Conservation (phyloP, 2,113 vertebrate species). For the Haemorhous mexicanus region DNA sequence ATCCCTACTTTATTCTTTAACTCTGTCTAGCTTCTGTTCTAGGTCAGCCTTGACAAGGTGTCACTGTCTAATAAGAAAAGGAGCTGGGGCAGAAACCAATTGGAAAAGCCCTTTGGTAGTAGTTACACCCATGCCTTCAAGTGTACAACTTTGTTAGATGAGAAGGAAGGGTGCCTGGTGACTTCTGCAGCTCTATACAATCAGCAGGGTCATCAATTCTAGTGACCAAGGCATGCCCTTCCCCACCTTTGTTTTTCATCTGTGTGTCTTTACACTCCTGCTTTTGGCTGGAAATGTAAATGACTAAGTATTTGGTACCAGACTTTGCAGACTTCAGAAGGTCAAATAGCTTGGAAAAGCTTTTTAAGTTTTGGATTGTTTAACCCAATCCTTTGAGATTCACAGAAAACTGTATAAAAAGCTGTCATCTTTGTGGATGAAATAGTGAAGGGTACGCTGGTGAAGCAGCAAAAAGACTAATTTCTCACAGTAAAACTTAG, state of each 20-base stretch:
- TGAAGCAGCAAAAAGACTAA: not conserved
- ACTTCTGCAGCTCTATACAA: not conserved
- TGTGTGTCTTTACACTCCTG: not conserved
- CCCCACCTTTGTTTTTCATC: not conserved
- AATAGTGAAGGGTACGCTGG: not conserved
- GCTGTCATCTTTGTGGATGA: not conserved
- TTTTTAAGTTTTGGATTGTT: not conserved
- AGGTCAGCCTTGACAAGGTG: not conserved
- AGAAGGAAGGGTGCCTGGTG: not conserved
- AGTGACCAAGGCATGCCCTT: not conserved
- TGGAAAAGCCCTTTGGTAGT: not conserved
- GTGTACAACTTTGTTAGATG: not conserved
- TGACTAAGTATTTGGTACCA: conserved; percentile 29
- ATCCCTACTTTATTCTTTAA: not conserved
- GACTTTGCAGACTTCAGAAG: not conserved
- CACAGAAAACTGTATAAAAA: not conserved
- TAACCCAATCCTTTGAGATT: not conserved
- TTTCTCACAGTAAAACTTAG: not conserved
- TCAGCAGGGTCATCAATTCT: not conserved
- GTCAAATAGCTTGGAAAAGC: not conserved
- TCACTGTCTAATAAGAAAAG: not conserved
- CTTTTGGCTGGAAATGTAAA: conserved; percentile 29
- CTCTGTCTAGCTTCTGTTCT: not conserved
- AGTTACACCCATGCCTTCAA: not conserved
- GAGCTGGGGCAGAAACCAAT: not conserved